These are phyloP conservation scores for Gasterosteus nipponicus DNA, from an alignment of 2,113 vertebrate species.

Conservation along the genomic window DNA sequence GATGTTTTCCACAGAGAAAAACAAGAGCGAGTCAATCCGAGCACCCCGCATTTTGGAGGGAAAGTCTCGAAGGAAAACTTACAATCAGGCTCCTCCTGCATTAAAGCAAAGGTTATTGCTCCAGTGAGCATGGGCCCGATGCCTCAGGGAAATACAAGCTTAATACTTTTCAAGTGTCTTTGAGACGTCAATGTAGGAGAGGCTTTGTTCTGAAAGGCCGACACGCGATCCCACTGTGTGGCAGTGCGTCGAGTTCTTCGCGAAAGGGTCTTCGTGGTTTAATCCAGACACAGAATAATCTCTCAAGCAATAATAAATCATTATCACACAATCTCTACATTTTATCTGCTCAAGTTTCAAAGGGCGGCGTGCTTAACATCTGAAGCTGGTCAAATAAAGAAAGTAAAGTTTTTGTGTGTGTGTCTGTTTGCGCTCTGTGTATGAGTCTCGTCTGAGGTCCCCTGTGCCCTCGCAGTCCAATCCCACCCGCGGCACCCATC, in stretches of 20 bases:
- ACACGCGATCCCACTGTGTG: constrained; percentile 34
- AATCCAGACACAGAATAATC: constrained; percentile 30
- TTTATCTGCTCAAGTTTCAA: constrained; percentile 5
- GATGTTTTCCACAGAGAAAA: constrained; percentile 69
- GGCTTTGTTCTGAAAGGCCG: constrained; percentile 47
- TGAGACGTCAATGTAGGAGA: constrained; percentile 61
- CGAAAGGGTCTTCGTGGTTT: constrained; percentile 28
- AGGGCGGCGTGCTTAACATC: constrained; percentile 23
- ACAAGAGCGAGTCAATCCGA: constrained; percentile 68
- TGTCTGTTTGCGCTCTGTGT: constrained; percentile 40
- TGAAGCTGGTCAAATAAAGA: background rate
- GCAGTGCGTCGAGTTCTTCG: constrained; percentile 38
- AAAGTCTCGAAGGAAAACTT: constrained; percentile 70
- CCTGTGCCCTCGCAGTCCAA: constrained; percentile 63
- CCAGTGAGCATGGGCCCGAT: constrained; percentile 69
- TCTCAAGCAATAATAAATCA: constrained; percentile 19
- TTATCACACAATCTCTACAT: constrained; percentile 11
- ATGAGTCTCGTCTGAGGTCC: constrained; percentile 46
- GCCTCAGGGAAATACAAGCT: constrained; percentile 74
- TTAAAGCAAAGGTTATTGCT: constrained; percentile 77
- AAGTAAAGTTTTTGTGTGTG: constrained; percentile 17
- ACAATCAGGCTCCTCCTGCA: constrained; percentile 74
- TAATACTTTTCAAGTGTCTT: constrained; percentile 73
- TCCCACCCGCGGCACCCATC: constrained; percentile 71
- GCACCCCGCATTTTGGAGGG: constrained; percentile 67